A percentile compares a stretch with the other conserved stretches of the same genome.
Conservation (phyloP, 2,797 vertebrate genomes). For the Chrosomus eos region DNA sequence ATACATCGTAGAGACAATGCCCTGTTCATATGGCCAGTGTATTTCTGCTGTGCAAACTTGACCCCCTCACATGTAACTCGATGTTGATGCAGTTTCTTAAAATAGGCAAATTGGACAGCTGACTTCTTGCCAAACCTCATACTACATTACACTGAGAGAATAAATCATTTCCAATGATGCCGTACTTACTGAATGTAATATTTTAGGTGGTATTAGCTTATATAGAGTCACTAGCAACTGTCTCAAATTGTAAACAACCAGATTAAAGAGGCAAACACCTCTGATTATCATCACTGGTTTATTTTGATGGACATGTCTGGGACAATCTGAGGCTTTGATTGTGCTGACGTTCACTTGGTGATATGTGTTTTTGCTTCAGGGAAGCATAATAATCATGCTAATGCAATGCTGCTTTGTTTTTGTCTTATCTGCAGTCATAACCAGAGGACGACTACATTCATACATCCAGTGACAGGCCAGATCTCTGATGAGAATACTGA, state of each 20-base stretch:
- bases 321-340: neutral
- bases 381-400: conserved; percentile 25
- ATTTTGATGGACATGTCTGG: conserved; percentile 6
- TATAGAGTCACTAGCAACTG: neutral
- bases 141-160: neutral
- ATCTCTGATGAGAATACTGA: conserved; percentile 90
- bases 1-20: neutral
- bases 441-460: conserved; percentile 88
- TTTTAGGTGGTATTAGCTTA: neutral
- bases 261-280: conserved; percentile 8
- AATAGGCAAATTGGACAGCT: conserved; percentile 10
- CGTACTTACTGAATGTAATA: neutral
- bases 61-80: conserved; percentile 7
- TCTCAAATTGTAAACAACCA: neutral
- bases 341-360: conserved; percentile 17
- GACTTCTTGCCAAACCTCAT: neutral
- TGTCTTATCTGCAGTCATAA: conserved; percentile 82
- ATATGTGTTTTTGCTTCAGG: conserved; percentile 37
- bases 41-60: neutral
- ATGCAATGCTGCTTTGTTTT: conserved; percentile 49
- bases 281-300: neutral
- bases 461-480: conserved; percentile 90
- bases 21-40: neutral
- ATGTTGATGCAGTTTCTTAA: conserved; percentile 21
- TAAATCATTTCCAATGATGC: neutral